phyloP scores from a whole-genome alignment of 2,797 vertebrate genomes.

The Ctenopoma kingsleyae region DNA sequence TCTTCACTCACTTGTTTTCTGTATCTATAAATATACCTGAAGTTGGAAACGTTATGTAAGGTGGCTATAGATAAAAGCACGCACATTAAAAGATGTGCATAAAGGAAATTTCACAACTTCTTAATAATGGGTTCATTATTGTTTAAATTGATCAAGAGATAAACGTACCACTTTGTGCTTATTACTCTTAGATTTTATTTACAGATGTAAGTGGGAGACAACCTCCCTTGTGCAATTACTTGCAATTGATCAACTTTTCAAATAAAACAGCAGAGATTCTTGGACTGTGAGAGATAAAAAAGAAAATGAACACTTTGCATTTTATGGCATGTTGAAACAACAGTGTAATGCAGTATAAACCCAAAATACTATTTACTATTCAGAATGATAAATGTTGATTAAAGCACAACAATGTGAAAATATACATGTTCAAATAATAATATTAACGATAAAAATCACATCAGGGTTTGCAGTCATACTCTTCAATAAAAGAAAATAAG shows the following conservation, averaged over 20 bases:
- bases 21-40: no score
- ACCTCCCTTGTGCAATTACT: slow-evolving; percentile 75
- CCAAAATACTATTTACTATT: slow-evolving; percentile 26
- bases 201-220: slow-evolving; percentile 60
- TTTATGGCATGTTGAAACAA: slow-evolving; percentile 43
- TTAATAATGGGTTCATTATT: no score
- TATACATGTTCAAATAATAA: slow-evolving; percentile 44
- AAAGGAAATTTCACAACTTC: no score
- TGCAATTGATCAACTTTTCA: slow-evolving; percentile 51
- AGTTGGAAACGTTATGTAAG: no score
- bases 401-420: slow-evolving; percentile 47
- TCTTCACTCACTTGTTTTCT: no score
- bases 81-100: no score
- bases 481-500: slow-evolving; percentile 30
- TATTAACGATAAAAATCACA: slow-evolving; percentile 33
- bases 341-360: slow-evolving; percentile 29
- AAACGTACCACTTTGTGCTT: slow-evolving; percentile 11
- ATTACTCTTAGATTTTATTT: slow-evolving; percentile 75
- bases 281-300: slow-evolving; percentile 16
- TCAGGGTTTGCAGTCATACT: slow-evolving; percentile 42
- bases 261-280: slow-evolving; percentile 48
- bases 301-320: slow-evolving; percentile 37
- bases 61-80: no score
- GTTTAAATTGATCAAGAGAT: background rate
- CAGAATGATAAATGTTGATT: slow-evolving; percentile 39